These are phyloP conservation scores for Leptobrachium leishanense DNA, from an alignment of 2,113 vertebrate genomes.

Conservation along the genomic window DNA sequence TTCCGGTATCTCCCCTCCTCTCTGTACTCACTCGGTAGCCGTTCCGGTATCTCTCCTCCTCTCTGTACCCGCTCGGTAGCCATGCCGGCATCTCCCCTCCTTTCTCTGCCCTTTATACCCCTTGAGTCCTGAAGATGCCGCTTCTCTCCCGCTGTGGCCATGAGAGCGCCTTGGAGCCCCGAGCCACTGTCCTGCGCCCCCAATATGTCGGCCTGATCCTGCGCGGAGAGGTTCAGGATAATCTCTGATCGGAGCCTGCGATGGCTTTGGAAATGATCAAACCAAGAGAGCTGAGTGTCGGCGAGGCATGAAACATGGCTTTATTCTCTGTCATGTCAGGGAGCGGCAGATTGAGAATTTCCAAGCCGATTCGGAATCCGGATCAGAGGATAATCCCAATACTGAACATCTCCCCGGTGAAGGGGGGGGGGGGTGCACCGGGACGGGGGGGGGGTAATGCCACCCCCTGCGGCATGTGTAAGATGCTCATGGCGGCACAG, in stretches of 20 bases:
- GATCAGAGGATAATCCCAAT: slow-evolving; percentile 85
- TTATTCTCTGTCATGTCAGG: slow-evolving; percentile 78
- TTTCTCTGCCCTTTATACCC: too few relatives aligned
- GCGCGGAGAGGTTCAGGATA: slow-evolving; percentile 60
- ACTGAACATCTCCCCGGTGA: slow-evolving; percentile 69
- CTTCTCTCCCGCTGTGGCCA: too few relatives aligned
- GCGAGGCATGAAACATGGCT: slow-evolving; percentile 69
- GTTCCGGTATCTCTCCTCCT: too few relatives aligned
- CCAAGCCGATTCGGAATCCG: slow-evolving; percentile 72
- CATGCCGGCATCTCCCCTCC: too few relatives aligned
- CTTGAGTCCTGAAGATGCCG: too few relatives aligned
- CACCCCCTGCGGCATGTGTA: slow-evolving; percentile 62
- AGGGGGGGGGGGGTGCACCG: slow-evolving; percentile 54
- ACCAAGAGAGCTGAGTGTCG: slow-evolving; percentile 68
- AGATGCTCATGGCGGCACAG: slow-evolving; percentile 65
- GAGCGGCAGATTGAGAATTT: slow-evolving; percentile 73
- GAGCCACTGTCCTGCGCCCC: background rate
- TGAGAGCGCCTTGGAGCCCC: background rate
- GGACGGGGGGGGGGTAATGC: background rate
- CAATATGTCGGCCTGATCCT: background rate
- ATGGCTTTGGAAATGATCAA: slow-evolving; percentile 71
- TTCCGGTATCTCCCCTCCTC: too few relatives aligned
- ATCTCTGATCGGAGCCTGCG: slow-evolving; percentile 70
- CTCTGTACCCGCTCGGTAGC: too few relatives aligned
- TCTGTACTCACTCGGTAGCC: too few relatives aligned